A percentile compares a stretch with the other conserved stretches of the same genome.
phyloP scores from a whole-genome alignment of 2,797 vertebrate genomes.

The Cephalopachus bancanus region DNA sequence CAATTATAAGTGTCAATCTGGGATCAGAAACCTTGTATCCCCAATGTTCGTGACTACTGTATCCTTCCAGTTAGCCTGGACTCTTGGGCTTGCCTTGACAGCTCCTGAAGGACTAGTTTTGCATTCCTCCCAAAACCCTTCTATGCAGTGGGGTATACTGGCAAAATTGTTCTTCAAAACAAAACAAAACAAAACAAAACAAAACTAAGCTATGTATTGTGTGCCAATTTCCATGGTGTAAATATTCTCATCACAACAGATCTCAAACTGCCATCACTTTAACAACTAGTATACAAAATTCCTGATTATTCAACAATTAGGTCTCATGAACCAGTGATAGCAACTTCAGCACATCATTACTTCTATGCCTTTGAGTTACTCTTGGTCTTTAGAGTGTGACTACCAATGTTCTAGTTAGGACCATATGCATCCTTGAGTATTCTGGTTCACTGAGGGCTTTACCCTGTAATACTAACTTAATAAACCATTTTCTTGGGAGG shows the following conservation, averaged over 20 bases:
- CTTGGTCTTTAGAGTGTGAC: not conserved
- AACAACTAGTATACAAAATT: not conserved
- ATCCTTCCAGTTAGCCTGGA: not conserved
- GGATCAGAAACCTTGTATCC: not conserved
- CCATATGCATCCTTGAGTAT: not conserved
- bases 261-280: not conserved
- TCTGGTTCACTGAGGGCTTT: slow-evolving; percentile 24
- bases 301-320: not conserved
- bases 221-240: not conserved
- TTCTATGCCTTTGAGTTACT: not conserved
- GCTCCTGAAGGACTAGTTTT: not conserved
- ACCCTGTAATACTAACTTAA: slow-evolving; percentile 40
- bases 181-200: not conserved
- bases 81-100: not conserved
- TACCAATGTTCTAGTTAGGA: not conserved
- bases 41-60: not conserved
- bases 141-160: not conserved
- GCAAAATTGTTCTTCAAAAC: not conserved
- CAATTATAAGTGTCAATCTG: not conserved
- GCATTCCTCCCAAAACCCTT: not conserved
- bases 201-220: not conserved
- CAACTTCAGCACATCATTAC: not conserved
- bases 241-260: not conserved
- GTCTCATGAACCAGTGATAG: not conserved
- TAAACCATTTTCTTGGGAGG: not conserved